Evolutionary conservation across 2,888 invertebrate genomes (phyloP).

Genomic region (Rhopalosiphum nymphaeae): DNA sequence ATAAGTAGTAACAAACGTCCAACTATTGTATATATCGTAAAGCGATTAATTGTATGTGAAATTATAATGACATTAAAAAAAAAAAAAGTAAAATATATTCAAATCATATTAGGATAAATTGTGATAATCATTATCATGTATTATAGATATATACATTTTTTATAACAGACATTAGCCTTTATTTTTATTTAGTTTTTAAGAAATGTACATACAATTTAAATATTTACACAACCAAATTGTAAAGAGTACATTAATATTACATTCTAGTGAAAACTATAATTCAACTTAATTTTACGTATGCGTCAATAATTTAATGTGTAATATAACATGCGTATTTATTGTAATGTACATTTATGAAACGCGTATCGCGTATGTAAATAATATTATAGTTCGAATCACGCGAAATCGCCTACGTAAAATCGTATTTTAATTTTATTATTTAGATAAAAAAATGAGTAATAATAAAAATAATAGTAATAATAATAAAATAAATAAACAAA

Average conservation of each 20-base stretch:
- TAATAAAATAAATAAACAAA: background rate
- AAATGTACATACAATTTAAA: background rate
- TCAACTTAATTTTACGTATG: background rate
- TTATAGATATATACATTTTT: background rate
- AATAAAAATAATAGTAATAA: background rate
- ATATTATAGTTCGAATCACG: background rate
- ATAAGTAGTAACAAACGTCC: too few species aligned
- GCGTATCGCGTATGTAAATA: background rate
- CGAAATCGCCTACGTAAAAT: constrained; percentile 1
- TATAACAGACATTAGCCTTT: background rate
- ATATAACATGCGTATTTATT: background rate
- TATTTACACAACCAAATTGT: background rate
- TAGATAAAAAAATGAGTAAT: background rate
- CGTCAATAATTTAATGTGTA: background rate
- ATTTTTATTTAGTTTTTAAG: background rate
- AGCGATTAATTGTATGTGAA: background rate
- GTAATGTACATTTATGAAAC: background rate
- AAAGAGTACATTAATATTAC: background rate
- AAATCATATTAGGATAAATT: background rate
- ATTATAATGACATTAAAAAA: background rate
- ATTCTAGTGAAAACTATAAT: background rate
- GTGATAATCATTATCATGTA: background rate
- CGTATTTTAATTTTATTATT: background rate
- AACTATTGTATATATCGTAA: background rate
- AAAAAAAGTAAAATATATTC: background rate